These are phyloP conservation scores for Gasterosteus nipponicus DNA, from an alignment of 2,113 vertebrate species.

Conservation along the genomic window DNA sequence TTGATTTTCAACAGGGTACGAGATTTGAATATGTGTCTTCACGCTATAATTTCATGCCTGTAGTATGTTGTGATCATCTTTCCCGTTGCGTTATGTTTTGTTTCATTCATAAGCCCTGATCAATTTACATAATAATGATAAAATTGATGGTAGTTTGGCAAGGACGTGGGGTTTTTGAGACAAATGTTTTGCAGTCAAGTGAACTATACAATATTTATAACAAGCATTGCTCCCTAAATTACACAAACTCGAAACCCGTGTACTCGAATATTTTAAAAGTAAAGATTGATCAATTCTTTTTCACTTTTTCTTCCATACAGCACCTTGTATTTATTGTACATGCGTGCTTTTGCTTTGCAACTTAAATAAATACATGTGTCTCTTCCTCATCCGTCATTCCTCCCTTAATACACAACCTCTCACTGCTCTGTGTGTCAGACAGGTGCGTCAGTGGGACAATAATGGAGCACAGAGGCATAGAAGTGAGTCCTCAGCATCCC, in stretches of 20 bases:
- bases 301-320: not conserved
- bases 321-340: not conserved
- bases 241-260: not conserved
- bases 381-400: constrained; percentile 1
- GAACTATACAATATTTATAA: not conserved
- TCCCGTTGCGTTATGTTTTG: not conserved
- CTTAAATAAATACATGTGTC: not conserved
- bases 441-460: constrained; percentile 67
- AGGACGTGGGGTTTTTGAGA: not conserved
- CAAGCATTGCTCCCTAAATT: not conserved
- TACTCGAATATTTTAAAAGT: not conserved
- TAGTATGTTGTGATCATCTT: not conserved
- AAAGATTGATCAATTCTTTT: not conserved
- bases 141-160: not conserved
- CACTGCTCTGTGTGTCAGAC: constrained; percentile 35
- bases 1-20: not conserved
- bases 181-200: not conserved
- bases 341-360: not conserved
- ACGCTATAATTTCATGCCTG: not conserved
- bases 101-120: not conserved
- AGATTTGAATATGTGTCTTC: constrained; percentile 2
- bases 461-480: constrained; percentile 69
- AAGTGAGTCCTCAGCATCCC: constrained; percentile 73
- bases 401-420: constrained; percentile 54
- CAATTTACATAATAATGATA: not conserved